A percentile compares a stretch with the other conserved stretches of the same genome.
Evolutionary conservation across 2,113 vertebrate genomes (phyloP).

Genomic region (Cyrtonyx montezumae): DNA sequence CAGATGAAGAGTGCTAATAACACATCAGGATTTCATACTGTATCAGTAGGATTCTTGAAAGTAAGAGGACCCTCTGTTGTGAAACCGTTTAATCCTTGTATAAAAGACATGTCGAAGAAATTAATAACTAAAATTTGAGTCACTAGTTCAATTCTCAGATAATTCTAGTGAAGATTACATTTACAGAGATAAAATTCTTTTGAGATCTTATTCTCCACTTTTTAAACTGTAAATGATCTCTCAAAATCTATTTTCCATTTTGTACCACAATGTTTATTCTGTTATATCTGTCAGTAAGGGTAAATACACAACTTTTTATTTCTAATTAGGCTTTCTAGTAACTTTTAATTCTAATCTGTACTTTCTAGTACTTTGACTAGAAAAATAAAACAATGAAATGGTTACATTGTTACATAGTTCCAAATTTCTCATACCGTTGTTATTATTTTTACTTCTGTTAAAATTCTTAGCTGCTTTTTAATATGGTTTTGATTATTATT

Average conservation of each 20-base stretch:
- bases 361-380: not conserved
- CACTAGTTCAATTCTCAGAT: not conserved
- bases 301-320: not conserved
- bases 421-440: not conserved
- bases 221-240: not conserved
- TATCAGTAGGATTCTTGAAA: not conserved
- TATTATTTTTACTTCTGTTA: not conserved
- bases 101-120: not conserved
- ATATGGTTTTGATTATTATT: not conserved
- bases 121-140: not conserved
- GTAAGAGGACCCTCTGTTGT: not conserved
- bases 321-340: not conserved
- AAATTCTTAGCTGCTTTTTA: not conserved
- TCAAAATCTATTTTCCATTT: not conserved
- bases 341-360: not conserved
- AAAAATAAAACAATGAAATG: no score
- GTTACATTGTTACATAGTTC: not conserved
- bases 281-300: not conserved
- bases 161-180: not conserved
- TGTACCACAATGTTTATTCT: not conserved
- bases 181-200: not conserved
- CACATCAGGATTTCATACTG: not conserved
- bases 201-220: not conserved
- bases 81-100: not conserved
- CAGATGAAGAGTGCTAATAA: not conserved